A percentile compares a stretch with the other conserved stretches of the same genome.
These are phyloP conservation scores for Epinephelus malabaricus DNA, from an alignment of 2,797 vertebrate genomes.

Conservation along the genomic window DNA sequence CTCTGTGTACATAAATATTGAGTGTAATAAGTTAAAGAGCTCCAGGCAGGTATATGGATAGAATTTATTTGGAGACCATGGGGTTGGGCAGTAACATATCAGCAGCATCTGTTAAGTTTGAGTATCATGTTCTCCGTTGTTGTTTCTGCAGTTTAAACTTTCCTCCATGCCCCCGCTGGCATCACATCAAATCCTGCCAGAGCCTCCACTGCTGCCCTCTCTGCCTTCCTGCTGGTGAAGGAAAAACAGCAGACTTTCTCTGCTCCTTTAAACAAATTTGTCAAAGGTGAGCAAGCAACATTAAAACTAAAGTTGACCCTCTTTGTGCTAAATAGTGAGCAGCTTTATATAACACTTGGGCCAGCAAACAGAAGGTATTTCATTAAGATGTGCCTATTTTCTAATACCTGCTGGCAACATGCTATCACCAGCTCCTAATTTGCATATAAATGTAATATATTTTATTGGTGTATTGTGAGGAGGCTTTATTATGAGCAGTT, in stretches of 20 bases:
- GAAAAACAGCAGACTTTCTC: conserved; percentile 23
- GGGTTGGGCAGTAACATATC: conserved; percentile 6
- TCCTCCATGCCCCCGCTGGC: conserved; percentile 33
- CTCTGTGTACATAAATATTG: neutral
- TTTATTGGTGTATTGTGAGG: conserved; percentile 63
- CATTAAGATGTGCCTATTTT: conserved; percentile 72
- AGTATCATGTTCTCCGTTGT: conserved; percentile 35
- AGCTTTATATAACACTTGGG: conserved; percentile 39
- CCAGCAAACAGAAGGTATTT: conserved; percentile 68
- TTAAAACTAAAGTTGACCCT: conserved; percentile 57
- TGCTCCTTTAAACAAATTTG: conserved; percentile 59
- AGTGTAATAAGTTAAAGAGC: conserved; percentile 1
- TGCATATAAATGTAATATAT: conserved; percentile 76
- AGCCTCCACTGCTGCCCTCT: conserved; percentile 23
- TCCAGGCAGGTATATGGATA: neutral
- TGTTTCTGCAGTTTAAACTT: conserved; percentile 54
- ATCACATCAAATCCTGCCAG: conserved; percentile 50
- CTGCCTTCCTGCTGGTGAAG: conserved; percentile 24
- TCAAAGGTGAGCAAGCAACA: conserved; percentile 72
- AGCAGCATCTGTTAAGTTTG: conserved; percentile 48
- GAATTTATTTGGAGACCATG: neutral
- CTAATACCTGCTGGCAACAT: conserved; percentile 72
- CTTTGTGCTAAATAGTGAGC: conserved; percentile 54
- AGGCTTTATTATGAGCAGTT: conserved; percentile 68
- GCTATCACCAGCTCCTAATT: conserved; percentile 61